A percentile compares a stretch with the other conserved stretches of the same genome.
Conservation (phyloP, 2,113 vertebrate species). For the Solea solea region DNA sequence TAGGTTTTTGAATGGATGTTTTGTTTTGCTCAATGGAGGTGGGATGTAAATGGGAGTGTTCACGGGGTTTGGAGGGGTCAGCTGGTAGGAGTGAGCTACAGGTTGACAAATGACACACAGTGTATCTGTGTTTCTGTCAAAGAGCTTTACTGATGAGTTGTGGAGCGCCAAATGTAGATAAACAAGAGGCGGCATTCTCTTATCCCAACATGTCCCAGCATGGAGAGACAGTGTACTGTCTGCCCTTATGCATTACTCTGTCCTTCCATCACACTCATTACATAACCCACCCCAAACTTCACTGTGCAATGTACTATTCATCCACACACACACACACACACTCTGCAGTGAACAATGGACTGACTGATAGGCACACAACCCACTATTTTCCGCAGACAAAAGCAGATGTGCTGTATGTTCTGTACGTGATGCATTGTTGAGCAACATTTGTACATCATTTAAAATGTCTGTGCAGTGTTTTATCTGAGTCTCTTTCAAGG, state of each 20-base stretch:
- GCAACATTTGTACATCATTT: background rate
- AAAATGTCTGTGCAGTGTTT: background rate
- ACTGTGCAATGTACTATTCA: slow-evolving; percentile 39
- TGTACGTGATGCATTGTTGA: background rate
- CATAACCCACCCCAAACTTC: slow-evolving; percentile 47
- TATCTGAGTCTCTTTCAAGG: background rate
- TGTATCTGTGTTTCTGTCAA: slow-evolving; percentile 54
- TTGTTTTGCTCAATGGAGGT: slow-evolving; percentile 32
- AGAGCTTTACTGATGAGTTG: slow-evolving; percentile 57
- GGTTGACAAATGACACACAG: slow-evolving; percentile 31
- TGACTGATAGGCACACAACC: slow-evolving; percentile 33
- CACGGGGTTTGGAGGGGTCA: slow-evolving; percentile 19
- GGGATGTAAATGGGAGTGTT: slow-evolving; percentile 6
- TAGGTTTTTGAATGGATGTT: slow-evolving; percentile 29
- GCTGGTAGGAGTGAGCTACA: slow-evolving; percentile 35
- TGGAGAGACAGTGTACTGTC: slow-evolving; percentile 47
- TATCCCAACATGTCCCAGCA: slow-evolving; percentile 51
- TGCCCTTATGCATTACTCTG: slow-evolving; percentile 41
- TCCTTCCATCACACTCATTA: slow-evolving; percentile 51
- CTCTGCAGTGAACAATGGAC: slow-evolving; percentile 39
- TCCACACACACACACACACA: slow-evolving; percentile 15
- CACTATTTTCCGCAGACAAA: slow-evolving; percentile 23
- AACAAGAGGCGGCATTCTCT: slow-evolving; percentile 64
- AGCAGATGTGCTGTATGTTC: background rate
- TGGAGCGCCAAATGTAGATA: slow-evolving; percentile 39